Evolutionary conservation across 2,888 invertebrate species (phyloP).

Genomic region (Eristalis tenax): DNA sequence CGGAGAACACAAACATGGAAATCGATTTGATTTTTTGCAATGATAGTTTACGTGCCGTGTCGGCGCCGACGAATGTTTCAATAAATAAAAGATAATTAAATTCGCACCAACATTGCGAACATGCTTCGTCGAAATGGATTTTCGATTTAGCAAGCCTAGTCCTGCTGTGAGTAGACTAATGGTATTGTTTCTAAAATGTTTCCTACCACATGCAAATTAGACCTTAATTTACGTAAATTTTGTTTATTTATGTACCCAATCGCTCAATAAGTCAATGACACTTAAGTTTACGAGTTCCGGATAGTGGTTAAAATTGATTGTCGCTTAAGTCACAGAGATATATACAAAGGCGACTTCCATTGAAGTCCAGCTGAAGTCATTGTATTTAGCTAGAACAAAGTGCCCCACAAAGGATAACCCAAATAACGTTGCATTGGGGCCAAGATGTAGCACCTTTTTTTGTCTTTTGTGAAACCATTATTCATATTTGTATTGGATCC

Average conservation of each 20-base stretch:
- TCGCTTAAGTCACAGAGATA: slow-evolving; percentile 17
- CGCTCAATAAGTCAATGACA: slow-evolving; percentile 14
- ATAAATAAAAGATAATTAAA: not conserved
- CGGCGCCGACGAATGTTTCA: not conserved
- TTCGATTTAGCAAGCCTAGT: too few relatives aligned
- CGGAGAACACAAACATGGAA: not conserved
- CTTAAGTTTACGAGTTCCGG: not conserved
- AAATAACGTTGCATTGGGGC: slow-evolving; percentile 37
- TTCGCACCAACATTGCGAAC: not conserved
- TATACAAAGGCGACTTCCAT: slow-evolving; percentile 1
- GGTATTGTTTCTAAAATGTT: not conserved
- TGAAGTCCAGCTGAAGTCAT: slow-evolving; percentile 44
- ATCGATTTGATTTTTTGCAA: not conserved
- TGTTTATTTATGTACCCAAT: not conserved
- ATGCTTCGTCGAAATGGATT: not conserved
- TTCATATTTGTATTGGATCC: not conserved
- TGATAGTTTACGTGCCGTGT: not conserved
- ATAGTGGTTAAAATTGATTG: slow-evolving; percentile 38
- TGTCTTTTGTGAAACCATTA: slow-evolving; percentile 1
- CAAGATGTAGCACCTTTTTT: slow-evolving; percentile 27
- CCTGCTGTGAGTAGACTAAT: not conserved
- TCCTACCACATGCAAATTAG: not conserved
- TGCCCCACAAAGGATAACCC: slow-evolving; percentile 38
- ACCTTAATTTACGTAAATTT: not conserved
- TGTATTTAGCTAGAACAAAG: slow-evolving; percentile 24